phyloP scores from a whole-genome alignment of 2,113 vertebrate species.

The Cynocephalus volans region DNA sequence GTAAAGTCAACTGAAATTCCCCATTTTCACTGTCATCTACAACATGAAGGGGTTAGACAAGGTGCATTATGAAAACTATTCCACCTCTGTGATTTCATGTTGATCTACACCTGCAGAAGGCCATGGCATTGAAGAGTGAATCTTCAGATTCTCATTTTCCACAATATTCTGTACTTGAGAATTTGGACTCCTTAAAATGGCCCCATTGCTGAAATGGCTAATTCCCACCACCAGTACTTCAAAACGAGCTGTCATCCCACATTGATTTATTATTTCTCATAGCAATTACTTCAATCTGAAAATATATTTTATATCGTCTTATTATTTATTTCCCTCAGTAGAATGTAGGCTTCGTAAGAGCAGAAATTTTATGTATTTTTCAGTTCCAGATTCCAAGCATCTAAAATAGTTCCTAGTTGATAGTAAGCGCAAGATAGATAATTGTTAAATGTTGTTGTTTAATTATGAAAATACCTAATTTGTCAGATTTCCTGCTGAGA shows the following conservation, averaged over 20 bases:
- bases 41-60: not conserved
- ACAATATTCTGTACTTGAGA: not conserved
- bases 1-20: not conserved
- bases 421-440: not conserved
- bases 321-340: slow-evolving; percentile 6
- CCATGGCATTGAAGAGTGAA: not conserved
- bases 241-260: not conserved
- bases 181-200: not conserved
- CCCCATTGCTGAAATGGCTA: not conserved
- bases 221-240: too few species aligned
- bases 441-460: not conserved
- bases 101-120: not conserved
- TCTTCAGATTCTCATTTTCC: not conserved
- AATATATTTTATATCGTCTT: not conserved
- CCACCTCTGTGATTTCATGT: not conserved
- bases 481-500: not conserved
- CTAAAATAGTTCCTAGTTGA: not conserved
- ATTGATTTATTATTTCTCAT: not conserved
- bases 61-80: not conserved
- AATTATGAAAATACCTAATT: not conserved
- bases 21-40: not conserved
- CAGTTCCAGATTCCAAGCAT: not conserved
- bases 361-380: not conserved
- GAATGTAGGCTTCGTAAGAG: not conserved
- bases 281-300: not conserved